Evolutionary conservation across 2,888 invertebrate genomes (phyloP).

Genomic region (Drosophila yooni): DNA sequence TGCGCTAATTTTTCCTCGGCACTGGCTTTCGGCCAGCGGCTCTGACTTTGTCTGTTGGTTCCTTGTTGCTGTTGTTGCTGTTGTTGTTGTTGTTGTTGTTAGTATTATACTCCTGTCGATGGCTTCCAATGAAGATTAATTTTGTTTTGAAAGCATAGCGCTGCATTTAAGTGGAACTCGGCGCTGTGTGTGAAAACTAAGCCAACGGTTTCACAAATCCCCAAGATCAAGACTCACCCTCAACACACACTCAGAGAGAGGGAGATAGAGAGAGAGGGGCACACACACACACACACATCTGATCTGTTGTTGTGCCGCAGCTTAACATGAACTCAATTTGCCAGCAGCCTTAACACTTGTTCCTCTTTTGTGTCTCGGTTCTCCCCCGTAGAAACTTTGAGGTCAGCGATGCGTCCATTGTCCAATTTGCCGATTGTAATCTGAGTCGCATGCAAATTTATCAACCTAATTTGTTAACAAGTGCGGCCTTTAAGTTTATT

Average conservation of each 20-base stretch:
- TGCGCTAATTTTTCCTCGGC: constrained; percentile 77
- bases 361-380: constrained; percentile 13
- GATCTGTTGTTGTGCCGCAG: constrained; percentile 47
- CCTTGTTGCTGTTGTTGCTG: not conserved
- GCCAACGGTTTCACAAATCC: constrained; percentile 35
- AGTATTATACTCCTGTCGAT: constrained; percentile 73
- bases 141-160: constrained; percentile 67
- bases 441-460: constrained; percentile 74
- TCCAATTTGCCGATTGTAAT: constrained; percentile 69
- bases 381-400: constrained; percentile 28
- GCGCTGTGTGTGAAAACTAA: constrained; percentile 61
- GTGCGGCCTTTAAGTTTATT: constrained; percentile 36
- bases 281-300: constrained; percentile 1
- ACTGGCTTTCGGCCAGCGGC: constrained; percentile 38
- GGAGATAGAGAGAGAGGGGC: not conserved
- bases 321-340: constrained; percentile 77
- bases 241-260: not conserved
- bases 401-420: constrained; percentile 55
- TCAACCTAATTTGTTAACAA: constrained; percentile 74
- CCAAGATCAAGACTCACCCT: constrained; percentile 13
- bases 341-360: constrained; percentile 79
- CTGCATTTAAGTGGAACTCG: constrained; percentile 68
- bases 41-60: constrained; percentile 20
- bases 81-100: not conserved
- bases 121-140: constrained; percentile 79